A percentile compares a stretch with the other conserved stretches of the same genome.
phyloP scores from a whole-genome alignment of 2,797 vertebrate genomes.

The Siniperca obscura region DNA sequence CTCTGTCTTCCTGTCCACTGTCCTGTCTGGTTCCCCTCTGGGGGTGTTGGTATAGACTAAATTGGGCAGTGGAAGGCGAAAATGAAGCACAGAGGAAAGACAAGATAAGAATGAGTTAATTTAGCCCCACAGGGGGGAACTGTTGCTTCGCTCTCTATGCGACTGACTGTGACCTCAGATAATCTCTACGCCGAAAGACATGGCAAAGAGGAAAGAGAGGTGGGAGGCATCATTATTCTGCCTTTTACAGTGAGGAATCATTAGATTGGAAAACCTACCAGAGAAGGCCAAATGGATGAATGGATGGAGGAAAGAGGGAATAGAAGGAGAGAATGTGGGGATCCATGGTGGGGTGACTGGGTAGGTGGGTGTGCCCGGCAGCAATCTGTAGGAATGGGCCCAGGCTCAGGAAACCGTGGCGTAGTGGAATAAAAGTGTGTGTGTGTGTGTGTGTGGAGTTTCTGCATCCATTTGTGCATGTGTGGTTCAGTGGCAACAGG shows the following conservation, averaged over 20 bases:
- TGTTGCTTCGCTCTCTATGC: constrained; percentile 26
- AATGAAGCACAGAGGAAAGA: constrained; percentile 40
- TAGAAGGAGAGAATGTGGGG: constrained; percentile 43
- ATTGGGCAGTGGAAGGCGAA: constrained; percentile 27
- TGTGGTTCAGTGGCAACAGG: constrained; percentile 78
- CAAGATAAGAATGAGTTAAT: constrained; percentile 50
- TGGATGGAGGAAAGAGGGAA: constrained; percentile 29
- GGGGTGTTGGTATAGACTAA: constrained; percentile 32
- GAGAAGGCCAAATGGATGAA: constrained; percentile 22
- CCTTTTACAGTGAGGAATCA: constrained; percentile 24
- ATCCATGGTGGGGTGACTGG: constrained; percentile 48
- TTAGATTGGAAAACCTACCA: constrained; percentile 3
- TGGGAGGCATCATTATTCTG: constrained; percentile 35
- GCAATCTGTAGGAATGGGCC: constrained; percentile 71
- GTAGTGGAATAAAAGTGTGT: constrained; percentile 83
- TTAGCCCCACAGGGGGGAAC: constrained; percentile 16
- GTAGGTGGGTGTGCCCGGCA: constrained; percentile 72
- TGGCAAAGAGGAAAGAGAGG: constrained; percentile 28
- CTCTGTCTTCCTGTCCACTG: constrained; percentile 47
- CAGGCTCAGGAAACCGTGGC: constrained; percentile 80
- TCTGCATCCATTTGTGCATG: constrained; percentile 72
- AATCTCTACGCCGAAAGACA: constrained; percentile 37
- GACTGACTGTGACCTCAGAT: constrained; percentile 51
- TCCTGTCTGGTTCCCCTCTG: constrained; percentile 47
- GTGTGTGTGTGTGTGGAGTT: constrained; percentile 35